Evolutionary conservation across 2,888 invertebrate species (phyloP).

Genomic region (Sericinus montela): DNA sequence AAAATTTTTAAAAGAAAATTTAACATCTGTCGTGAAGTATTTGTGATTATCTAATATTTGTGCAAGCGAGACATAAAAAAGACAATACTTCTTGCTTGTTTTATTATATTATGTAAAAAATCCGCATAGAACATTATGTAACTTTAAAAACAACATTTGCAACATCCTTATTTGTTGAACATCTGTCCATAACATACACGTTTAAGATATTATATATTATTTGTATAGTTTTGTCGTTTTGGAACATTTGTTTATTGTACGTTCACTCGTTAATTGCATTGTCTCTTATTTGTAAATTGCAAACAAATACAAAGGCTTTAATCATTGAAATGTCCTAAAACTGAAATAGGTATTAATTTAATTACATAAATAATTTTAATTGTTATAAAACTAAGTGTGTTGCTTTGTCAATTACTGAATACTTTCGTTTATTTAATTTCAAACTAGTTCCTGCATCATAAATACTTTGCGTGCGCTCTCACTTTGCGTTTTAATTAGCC

Average conservation of each 20-base stretch:
- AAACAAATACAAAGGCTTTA: too few species aligned
- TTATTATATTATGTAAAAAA: constrained; percentile 2
- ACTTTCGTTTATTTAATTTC: neutral
- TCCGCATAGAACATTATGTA: constrained; percentile 1
- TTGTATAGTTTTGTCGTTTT: neutral
- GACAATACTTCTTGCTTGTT: neutral
- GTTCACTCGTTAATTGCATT: neutral
- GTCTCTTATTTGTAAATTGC: neutral
- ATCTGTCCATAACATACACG: neutral
- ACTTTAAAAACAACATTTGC: neutral
- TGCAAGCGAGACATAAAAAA: neutral
- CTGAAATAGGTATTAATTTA: too few species aligned
- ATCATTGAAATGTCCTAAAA: too few species aligned
- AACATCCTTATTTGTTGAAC: neutral
- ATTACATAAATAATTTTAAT: too few species aligned
- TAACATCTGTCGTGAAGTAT: neutral
- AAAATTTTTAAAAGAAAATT: neutral
- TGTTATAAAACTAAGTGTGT: too few species aligned
- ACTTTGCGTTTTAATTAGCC: constrained; percentile 2
- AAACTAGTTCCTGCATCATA: neutral
- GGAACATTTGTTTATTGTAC: neutral
- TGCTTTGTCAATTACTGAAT: neutral
- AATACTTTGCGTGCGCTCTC: neutral
- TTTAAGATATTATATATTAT: neutral
- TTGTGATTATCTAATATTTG: neutral